These are phyloP conservation scores for Yponomeuta malinellus DNA, from an alignment of 2,888 invertebrate genomes.

Conservation along the genomic window DNA sequence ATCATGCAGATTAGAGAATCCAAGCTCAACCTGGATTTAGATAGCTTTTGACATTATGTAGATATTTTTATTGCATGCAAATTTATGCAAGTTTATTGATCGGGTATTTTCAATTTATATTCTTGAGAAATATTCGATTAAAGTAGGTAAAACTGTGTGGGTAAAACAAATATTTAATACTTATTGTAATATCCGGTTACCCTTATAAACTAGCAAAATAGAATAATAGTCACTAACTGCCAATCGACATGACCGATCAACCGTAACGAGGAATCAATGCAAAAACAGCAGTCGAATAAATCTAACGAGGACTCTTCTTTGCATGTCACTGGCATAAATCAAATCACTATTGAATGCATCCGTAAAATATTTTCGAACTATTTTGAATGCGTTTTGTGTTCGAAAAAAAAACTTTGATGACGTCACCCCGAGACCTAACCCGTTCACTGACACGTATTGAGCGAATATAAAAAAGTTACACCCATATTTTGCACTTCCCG, in stretches of 20 bases:
- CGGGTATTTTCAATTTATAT: neutral
- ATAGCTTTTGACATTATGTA: slow-evolving; percentile 30
- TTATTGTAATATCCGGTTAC: slow-evolving; percentile 25
- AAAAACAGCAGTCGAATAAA: slow-evolving; percentile 73
- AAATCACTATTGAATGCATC: slow-evolving; percentile 72
- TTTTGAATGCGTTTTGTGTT: slow-evolving; percentile 63
- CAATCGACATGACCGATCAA: slow-evolving; percentile 71
- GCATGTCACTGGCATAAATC: slow-evolving; percentile 75
- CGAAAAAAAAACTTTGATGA: slow-evolving; percentile 39
- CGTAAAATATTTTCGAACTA: slow-evolving; percentile 74
- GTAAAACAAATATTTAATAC: slow-evolving; percentile 24
- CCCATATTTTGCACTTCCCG: slow-evolving; percentile 76
- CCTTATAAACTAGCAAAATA: slow-evolving; percentile 35
- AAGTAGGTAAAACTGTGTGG: slow-evolving; percentile 23
- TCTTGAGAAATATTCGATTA: neutral
- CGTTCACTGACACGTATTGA: slow-evolving; percentile 71
- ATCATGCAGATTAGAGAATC: slow-evolving; percentile 69
- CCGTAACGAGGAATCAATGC: slow-evolving; percentile 63
- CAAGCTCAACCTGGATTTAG: slow-evolving; percentile 47
- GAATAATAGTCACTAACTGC: slow-evolving; percentile 64
- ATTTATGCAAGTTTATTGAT: slow-evolving; percentile 3
- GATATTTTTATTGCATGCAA: slow-evolving; percentile 17
- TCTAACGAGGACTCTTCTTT: slow-evolving; percentile 73
- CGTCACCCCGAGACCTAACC: slow-evolving; percentile 63
- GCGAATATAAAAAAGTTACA: slow-evolving; percentile 68